Conservation (phyloP, 2,797 vertebrate genomes). For the Acipenser ruthenus region DNA sequence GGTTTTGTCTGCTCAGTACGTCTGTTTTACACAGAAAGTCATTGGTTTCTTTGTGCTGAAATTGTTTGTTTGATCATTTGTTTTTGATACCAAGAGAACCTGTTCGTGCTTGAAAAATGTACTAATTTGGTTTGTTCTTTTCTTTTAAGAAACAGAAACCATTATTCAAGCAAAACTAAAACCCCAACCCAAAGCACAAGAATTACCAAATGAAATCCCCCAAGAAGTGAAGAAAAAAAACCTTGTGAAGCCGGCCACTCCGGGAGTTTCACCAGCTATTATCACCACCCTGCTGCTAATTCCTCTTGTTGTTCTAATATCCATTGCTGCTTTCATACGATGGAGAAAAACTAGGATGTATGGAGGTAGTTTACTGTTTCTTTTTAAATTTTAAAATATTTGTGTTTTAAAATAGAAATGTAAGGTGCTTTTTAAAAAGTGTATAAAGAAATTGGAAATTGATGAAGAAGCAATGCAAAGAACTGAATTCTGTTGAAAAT, state of each 20-base stretch:
- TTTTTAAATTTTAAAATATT: not conserved
- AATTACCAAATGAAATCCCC: slow-evolving; percentile 30
- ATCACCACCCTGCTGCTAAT: slow-evolving; percentile 81
- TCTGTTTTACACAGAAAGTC: too few species aligned
- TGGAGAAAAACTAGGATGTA: slow-evolving; percentile 79
- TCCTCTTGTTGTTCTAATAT: slow-evolving; percentile 72
- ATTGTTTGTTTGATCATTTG: too few species aligned
- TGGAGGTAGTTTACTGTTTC: slow-evolving; percentile 46
- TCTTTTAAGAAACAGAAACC: slow-evolving; percentile 68
- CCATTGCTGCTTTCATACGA: slow-evolving; percentile 72
- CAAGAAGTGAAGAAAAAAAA: slow-evolving; percentile 54
- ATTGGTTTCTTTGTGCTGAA: too few species aligned
- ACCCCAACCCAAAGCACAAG: slow-evolving; percentile 51
- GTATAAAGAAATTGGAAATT: too few species aligned
- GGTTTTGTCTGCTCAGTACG: too few species aligned
- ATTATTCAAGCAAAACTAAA: slow-evolving; percentile 67
- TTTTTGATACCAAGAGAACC: slow-evolving; percentile 13
- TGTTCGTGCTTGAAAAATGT: slow-evolving; percentile 26
- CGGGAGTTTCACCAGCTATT: slow-evolving; percentile 67
- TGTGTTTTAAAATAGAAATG: not conserved
- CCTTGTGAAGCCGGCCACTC: slow-evolving; percentile 38
- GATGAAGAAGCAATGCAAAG: too few species aligned
- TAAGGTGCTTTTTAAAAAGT: too few species aligned
- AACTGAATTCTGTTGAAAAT: too few species aligned
- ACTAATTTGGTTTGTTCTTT: slow-evolving; percentile 40